A percentile compares a stretch with the other conserved stretches of the same genome.
Conservation (phyloP, 92 coral and sea anemone species). For the Porites rus region DNA sequence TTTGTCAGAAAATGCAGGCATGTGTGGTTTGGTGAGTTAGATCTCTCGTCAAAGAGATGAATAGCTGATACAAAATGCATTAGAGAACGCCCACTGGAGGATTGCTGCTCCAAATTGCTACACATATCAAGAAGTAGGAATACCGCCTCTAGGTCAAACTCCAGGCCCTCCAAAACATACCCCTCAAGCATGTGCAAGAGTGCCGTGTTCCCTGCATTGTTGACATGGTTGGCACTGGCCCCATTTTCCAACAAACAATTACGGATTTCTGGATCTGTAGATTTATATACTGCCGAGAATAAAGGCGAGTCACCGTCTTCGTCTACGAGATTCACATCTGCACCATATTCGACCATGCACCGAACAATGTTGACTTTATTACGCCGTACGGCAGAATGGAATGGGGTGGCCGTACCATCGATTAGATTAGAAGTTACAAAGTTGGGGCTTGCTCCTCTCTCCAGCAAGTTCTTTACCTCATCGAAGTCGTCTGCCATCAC, state of each 20-base stretch:
- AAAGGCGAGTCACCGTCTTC: slow-evolving; percentile 62
- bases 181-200: slow-evolving; percentile 72
- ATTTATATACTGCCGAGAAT: slow-evolving; percentile 57
- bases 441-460: slow-evolving; percentile 62
- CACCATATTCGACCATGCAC: slow-evolving; percentile 66
- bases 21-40: slow-evolving; percentile 68
- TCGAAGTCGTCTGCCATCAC: slow-evolving; percentile 44
- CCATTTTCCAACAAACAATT: slow-evolving; percentile 54
- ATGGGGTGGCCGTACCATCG: slow-evolving; percentile 59
- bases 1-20: slow-evolving; percentile 53
- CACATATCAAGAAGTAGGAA: slow-evolving; percentile 62
- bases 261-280: slow-evolving; percentile 67
- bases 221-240: slow-evolving; percentile 51
- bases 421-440: slow-evolving; percentile 59
- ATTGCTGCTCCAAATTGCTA: slow-evolving; percentile 61
- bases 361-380: slow-evolving; percentile 64
- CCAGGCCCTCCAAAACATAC: slow-evolving; percentile 62
- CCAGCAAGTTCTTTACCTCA: slow-evolving; percentile 61
- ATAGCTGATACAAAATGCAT: slow-evolving; percentile 64
- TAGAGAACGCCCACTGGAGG: slow-evolving; percentile 66
- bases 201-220: slow-evolving; percentile 63
- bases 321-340: slow-evolving; percentile 68
- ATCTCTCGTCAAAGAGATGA: slow-evolving; percentile 61
- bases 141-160: slow-evolving; percentile 53
- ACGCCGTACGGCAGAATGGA: slow-evolving; percentile 64